Evolutionary conservation across 2,797 vertebrate species (phyloP), one percentile per base, ranked within the genome.

Genomic region (Epinephelus coioides): DNA sequence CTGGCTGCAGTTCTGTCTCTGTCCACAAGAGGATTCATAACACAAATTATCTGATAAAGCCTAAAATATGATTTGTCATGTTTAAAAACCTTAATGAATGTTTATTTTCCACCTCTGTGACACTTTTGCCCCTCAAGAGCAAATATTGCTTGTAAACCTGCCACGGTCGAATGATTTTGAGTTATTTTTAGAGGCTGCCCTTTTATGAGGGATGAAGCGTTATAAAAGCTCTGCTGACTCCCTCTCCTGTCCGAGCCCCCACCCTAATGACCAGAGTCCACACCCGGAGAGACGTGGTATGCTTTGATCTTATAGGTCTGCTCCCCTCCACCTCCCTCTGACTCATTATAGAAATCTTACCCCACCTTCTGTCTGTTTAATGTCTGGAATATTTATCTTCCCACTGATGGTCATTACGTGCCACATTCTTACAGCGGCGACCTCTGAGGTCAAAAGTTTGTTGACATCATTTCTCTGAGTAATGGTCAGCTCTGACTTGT

Each of bases 371-470:
- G 85, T 71, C 67, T 70, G 55, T 62, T 87, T 74, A 89, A 90
- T 90, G 57, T 87, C 85, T 69, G 61, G 61, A 84, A 79, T 85
- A 93, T 91, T 91, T 91, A 84, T 89, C 86, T 90, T 92, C 79
- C 88, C 83, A 86, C 81, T 62, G 82, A 87, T 87, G 91, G 80
- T 61, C 85, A 78, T 89, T 84, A 77, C 86, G 82, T 68, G n/a
- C 80, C 76, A 79, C 85, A 86, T 91, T 91, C 83, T 70, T 71
- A 7, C 44, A 78, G 50, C 15, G 2, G 18, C 76, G 87, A 88
- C 90, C 88, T 72, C 72, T 63, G 69, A 78, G 90, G 91, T 91
- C 73, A 81, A 55, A 64, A 18, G 14, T 54, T 13, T 85, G 87
- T 86, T 90, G 81, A 88, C 85, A 89, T 92, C 90, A 75, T 68